Evolutionary conservation across 1,140 invertebrate species (phyloP).

Genomic region (Pseudomyrmex pallidus): DNA sequence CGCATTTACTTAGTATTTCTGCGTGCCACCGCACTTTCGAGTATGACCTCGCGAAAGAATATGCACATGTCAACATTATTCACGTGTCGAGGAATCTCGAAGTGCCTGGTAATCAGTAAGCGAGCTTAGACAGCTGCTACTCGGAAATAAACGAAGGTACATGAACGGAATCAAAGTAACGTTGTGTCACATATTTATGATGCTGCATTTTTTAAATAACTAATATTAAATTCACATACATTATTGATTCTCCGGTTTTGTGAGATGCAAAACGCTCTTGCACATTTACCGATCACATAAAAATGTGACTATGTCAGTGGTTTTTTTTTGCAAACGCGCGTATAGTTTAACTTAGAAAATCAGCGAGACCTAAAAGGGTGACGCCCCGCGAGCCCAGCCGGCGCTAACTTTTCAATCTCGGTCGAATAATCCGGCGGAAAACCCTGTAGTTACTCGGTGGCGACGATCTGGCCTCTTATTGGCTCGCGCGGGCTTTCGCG

Average conservation of each 20-base stretch:
- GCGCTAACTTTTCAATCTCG: slow-evolving; percentile 85
- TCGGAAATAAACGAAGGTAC: slow-evolving; percentile 68
- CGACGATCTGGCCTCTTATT: slow-evolving; percentile 84
- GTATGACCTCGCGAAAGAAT: slow-evolving; percentile 35
- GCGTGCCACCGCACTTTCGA: slow-evolving; percentile 33
- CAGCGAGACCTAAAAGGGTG: slow-evolving; percentile 32
- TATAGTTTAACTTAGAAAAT: neutral
- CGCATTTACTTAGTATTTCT: neutral
- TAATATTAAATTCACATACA: too few species aligned
- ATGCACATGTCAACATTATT: slow-evolving; percentile 70
- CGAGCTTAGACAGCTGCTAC: slow-evolving; percentile 47
- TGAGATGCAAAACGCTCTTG: too few species aligned
- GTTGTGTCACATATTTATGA: too few species aligned
- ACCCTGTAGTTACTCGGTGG: slow-evolving; percentile 82
- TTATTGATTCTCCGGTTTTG: too few species aligned
- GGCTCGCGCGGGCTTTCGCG: slow-evolving; percentile 72
- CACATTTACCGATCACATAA: too few species aligned
- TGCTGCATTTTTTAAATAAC: too few species aligned
- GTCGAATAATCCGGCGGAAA: slow-evolving; percentile 82
- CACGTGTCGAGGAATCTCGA: slow-evolving; percentile 77
- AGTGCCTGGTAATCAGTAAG: slow-evolving; percentile 69
- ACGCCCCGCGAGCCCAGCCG: slow-evolving; percentile 51
- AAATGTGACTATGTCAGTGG: too few species aligned
- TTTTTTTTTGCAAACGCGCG: neutral
- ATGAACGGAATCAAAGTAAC: too few species aligned